These are phyloP conservation scores for Hypanus sabinus DNA, from an alignment of 2,113 vertebrate species.

Conservation along the genomic window DNA sequence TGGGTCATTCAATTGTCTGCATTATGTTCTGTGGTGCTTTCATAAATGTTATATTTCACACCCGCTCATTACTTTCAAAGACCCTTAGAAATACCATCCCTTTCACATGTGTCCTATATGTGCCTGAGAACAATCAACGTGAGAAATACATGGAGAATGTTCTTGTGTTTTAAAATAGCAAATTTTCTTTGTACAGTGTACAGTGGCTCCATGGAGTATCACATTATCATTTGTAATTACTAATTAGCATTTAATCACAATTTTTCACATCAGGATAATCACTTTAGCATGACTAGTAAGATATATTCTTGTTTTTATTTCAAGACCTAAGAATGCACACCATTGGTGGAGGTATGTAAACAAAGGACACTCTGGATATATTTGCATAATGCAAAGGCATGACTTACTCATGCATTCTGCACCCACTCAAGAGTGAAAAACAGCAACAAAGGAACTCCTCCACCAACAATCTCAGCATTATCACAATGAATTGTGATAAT, in stretches of 20 bases:
- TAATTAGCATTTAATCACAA: conserved; percentile 25
- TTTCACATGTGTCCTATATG: not conserved
- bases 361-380: not conserved
- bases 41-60: not conserved
- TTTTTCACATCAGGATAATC: not conserved
- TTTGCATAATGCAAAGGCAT: conserved; percentile 20
- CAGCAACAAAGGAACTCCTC: not conserved
- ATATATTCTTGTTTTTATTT: conserved; percentile 1
- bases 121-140: not conserved
- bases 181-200: not conserved
- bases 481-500: not conserved
- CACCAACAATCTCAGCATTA: not conserved
- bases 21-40: conserved; percentile 4
- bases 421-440: conserved; percentile 12
- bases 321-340: not conserved
- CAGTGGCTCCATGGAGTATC: not conserved
- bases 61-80: not conserved
- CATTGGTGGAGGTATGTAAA: not conserved
- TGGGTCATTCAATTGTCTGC: not conserved
- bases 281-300: not conserved
- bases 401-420: conserved; percentile 26
- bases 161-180: not conserved
- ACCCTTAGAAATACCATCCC: not conserved
- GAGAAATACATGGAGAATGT: not conserved
- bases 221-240: not conserved